A percentile compares a stretch with the other conserved stretches of the same genome.
Conservation (phyloP, 2,888 invertebrate species). For the Oscheius onirici region DNA sequence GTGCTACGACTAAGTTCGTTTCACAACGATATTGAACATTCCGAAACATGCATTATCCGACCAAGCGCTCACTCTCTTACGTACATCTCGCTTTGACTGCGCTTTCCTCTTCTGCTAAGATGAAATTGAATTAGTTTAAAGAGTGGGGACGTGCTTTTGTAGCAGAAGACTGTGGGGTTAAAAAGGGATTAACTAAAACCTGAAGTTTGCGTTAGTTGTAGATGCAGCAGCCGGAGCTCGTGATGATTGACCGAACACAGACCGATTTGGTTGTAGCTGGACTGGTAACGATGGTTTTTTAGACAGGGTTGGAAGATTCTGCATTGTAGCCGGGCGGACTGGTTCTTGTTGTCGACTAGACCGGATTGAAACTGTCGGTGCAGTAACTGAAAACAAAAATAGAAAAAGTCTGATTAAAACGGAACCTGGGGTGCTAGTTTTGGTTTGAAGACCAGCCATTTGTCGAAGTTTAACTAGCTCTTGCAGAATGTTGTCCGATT, state of each 20-base stretch:
- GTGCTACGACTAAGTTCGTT: neutral
- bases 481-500: conserved; percentile 38
- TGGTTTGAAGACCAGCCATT: conserved; percentile 46
- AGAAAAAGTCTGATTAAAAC: neutral
- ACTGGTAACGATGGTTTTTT: conserved; percentile 26
- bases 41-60: conserved; percentile 19
- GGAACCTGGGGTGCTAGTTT: conserved; percentile 1
- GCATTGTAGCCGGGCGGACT: conserved; percentile 8
- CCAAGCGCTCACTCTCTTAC: conserved; percentile 33
- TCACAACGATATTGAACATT: conserved; percentile 23
- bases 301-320: conserved; percentile 9
- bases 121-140: neutral
- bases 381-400: conserved; percentile 8
- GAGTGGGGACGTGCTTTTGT: neutral
- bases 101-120: conserved; percentile 28
- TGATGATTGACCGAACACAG: conserved; percentile 22
- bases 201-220: conserved; percentile 33
- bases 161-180: conserved; percentile 13
- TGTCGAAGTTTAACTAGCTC: conserved; percentile 44
- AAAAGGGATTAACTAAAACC: conserved; percentile 31
- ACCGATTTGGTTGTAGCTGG: conserved; percentile 29
- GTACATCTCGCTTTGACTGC: conserved; percentile 39
- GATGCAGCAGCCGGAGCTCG: conserved; percentile 28
- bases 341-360: conserved; percentile 6
- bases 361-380: conserved; percentile 18